Conservation (phyloP, 2,113 vertebrate species). For the Cricetomys ansorgei region DNA sequence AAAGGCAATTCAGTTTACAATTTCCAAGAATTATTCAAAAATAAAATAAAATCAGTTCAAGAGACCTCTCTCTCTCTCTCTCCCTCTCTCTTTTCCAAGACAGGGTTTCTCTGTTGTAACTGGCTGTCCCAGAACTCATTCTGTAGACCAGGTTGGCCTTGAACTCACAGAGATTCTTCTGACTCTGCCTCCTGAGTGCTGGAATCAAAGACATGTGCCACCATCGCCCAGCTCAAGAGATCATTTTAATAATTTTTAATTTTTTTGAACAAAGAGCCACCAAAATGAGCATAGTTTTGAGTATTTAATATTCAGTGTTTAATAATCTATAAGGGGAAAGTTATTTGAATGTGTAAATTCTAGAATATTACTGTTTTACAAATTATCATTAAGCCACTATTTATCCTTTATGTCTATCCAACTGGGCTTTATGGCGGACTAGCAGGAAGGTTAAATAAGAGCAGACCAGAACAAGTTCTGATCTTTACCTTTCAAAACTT, state of each 20-base stretch:
- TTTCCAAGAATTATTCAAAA: conserved; percentile 47
- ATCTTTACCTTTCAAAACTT: not conserved
- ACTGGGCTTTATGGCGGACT: not conserved
- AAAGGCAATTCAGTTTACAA: conserved; percentile 9
- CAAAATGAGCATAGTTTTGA: conserved; percentile 45
- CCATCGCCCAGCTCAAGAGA: conserved; percentile 11
- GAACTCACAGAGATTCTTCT: no score
- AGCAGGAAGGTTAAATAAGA: conserved; percentile 17
- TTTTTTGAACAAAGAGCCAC: conserved; percentile 38
- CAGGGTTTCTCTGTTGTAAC: no score
- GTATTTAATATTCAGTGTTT: not conserved
- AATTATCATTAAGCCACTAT: not conserved
- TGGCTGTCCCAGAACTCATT: no score
- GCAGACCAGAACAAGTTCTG: not conserved
- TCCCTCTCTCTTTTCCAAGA: no score
- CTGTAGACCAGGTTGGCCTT: no score
- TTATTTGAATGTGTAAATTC: not conserved
- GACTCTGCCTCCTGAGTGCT: no score
- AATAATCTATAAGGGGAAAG: not conserved
- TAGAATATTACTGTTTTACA: conserved; percentile 30
- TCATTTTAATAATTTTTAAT: not conserved
- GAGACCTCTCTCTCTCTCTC: no score
- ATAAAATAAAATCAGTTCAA: not conserved
- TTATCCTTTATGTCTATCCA: not conserved
- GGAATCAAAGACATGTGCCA: no score